phyloP scores from a whole-genome alignment of 2,113 vertebrate genomes.

The Erpornis zantholeuca region DNA sequence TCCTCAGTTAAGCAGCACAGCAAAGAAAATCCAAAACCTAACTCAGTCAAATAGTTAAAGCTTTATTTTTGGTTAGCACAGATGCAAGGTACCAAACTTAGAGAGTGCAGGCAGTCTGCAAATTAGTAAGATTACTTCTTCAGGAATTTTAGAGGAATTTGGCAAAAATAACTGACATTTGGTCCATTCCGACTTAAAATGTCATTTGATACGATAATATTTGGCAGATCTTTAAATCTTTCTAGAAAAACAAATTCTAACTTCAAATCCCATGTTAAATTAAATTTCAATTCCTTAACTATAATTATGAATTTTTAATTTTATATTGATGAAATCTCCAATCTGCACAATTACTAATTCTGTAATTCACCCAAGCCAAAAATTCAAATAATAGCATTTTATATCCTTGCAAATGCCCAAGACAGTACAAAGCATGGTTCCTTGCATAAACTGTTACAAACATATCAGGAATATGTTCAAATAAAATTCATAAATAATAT shows the following conservation, averaged over 20 bases:
- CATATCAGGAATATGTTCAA: neutral
- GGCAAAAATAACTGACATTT: constrained; percentile 12
- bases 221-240: neutral
- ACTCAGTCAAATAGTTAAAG: neutral
- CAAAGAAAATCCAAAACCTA: neutral
- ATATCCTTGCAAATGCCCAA: neutral
- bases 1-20: neutral
- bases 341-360: neutral
- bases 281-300: neutral
- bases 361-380: neutral
- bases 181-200: neutral
- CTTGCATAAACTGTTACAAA: constrained; percentile 32
- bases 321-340: neutral
- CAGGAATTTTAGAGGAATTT: neutral
- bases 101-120: neutral
- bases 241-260: neutral
- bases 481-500: constrained; percentile 31
- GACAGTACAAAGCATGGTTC: neutral
- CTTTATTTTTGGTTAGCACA: neutral
- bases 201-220: neutral
- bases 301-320: neutral
- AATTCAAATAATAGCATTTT: constrained; percentile 5
- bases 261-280: neutral
- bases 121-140: neutral
- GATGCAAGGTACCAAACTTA: neutral